phyloP scores from a whole-genome alignment of 2,113 vertebrate genomes.

The human region DNA sequence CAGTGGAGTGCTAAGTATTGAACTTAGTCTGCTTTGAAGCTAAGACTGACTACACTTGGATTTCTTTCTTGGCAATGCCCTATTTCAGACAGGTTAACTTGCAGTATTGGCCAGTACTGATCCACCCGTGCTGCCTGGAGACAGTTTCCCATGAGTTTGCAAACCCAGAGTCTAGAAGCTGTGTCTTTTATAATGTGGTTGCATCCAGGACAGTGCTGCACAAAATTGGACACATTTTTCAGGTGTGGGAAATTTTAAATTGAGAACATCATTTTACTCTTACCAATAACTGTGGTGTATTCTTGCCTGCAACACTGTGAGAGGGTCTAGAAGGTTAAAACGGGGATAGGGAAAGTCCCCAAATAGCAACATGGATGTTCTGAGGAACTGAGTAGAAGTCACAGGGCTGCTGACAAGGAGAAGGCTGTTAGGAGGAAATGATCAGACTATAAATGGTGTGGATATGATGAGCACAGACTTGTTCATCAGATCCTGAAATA shows the following conservation, averaged over 20 bases:
- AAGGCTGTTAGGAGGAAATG: neutral
- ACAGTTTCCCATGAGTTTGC: neutral
- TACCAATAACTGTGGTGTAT: neutral
- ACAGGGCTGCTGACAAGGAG: neutral
- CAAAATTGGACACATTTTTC: neutral
- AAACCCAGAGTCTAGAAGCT: neutral
- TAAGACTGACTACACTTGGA: neutral
- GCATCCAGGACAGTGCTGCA: neutral
- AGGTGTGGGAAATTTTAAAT: neutral
- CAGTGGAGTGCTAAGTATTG: neutral
- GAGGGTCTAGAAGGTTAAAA: neutral
- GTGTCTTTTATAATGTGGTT: neutral
- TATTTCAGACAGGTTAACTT: neutral
- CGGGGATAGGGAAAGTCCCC: neutral
- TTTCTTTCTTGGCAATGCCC: neutral
- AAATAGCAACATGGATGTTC: neutral
- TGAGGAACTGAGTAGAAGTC: neutral
- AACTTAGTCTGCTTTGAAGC: neutral
- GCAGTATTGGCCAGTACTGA: neutral
- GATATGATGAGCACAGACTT: slow-evolving; percentile 28
- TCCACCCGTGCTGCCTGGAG: neutral
- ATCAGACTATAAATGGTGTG: neutral
- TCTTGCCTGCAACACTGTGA: neutral
- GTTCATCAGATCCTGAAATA: neutral
- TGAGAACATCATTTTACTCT: neutral